Percentiles rank a stretch among this genome's conserved stretches.
Conservation (phyloP, 2,888 invertebrate genomes). For the Mayetiola destructor region DNA sequence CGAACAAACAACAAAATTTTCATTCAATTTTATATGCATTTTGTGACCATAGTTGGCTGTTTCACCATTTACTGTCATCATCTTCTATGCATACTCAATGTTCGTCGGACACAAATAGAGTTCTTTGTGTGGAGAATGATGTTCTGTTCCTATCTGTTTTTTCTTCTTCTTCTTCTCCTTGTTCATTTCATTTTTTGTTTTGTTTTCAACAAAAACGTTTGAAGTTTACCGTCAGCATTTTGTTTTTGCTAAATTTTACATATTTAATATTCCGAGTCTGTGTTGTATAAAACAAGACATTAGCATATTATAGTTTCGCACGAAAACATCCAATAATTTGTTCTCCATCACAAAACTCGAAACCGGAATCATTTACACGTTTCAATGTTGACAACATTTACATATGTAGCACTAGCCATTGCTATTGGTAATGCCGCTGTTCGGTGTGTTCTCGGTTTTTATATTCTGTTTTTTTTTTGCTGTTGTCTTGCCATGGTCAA, state of each 20-base stretch:
- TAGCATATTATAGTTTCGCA: slow-evolving; percentile 3
- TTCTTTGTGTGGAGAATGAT: not conserved
- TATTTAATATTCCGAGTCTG: slow-evolving; percentile 3
- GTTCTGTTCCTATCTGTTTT: not conserved
- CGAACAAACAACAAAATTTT: too few relatives aligned
- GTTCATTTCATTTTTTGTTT: not conserved
- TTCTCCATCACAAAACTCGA: too few relatives aligned
- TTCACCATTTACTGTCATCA: too few relatives aligned
- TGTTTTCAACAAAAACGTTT: not conserved
- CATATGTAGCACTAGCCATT: too few relatives aligned
- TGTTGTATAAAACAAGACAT: not conserved
- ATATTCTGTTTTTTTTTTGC: too few relatives aligned
- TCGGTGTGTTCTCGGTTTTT: too few relatives aligned
- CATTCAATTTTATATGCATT: too few relatives aligned
- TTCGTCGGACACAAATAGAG: too few relatives aligned
- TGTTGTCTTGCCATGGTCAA: too few relatives aligned
- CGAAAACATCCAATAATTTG: slow-evolving; percentile 4
- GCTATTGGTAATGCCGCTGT: too few relatives aligned
- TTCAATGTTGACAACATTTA: slow-evolving; percentile 1
- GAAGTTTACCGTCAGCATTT: not conserved
- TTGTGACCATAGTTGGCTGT: too few relatives aligned
- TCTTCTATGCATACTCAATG: too few relatives aligned
- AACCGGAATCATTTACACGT: slow-evolving; percentile 9
- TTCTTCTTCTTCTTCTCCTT: not conserved
- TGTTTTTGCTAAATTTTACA: slow-evolving; percentile 8